Evolutionary conservation across 2,888 invertebrate genomes (phyloP).

Genomic region (Pocota personata): DNA sequence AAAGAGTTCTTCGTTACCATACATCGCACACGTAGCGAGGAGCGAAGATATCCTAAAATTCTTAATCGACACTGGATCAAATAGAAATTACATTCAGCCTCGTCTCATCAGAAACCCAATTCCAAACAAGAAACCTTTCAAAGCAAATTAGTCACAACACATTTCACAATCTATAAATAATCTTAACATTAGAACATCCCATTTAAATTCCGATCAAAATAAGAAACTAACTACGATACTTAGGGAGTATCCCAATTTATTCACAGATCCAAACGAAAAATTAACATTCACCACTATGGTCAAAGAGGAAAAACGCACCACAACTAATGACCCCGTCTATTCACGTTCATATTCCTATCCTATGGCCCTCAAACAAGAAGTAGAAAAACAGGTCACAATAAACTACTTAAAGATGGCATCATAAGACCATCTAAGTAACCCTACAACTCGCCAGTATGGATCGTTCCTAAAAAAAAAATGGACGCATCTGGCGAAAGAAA

Average conservation of each 20-base stretch:
- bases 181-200: neutral
- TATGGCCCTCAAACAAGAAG: slow-evolving; percentile 19
- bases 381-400: slow-evolving; percentile 34
- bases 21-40: neutral
- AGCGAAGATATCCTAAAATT: neutral
- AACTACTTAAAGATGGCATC: slow-evolving; percentile 46
- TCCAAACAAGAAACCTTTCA: neutral
- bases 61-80: slow-evolving; percentile 5
- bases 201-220: neutral
- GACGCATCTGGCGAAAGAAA: neutral
- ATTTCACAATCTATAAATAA: neutral
- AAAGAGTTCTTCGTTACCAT: too few species aligned
- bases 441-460: slow-evolving; percentile 31
- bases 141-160: neutral
- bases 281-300: slow-evolving; percentile 45
- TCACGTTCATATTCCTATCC: slow-evolving; percentile 45
- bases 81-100: neutral
- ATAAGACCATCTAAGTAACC: slow-evolving; percentile 51
- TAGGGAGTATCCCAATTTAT: slow-evolving; percentile 24
- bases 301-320: slow-evolving; percentile 49
- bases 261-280: slow-evolving; percentile 33
- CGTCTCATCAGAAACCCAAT: neutral
- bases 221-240: too few species aligned
- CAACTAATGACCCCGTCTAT: slow-evolving; percentile 24
- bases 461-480: neutral